Base-by-base conservation (phyloP, 2,113 vertebrate species). In the Accipiter virgatus region DNA sequence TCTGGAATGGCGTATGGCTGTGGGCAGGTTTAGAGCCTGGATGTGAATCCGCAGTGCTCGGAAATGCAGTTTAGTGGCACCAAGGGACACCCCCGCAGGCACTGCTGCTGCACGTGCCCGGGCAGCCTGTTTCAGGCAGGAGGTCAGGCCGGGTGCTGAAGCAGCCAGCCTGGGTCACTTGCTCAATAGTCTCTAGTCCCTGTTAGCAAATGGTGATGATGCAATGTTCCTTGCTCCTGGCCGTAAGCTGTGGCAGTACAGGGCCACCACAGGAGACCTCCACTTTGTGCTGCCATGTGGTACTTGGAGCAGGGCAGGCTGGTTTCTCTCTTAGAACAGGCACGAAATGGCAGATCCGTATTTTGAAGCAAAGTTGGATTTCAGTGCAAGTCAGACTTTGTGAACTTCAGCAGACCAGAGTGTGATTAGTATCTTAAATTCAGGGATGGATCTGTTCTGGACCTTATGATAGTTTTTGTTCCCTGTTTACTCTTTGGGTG, bases 91-190 rank as follows among this genome's bases (percentile, higher is more conserved):
- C 15, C 72, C 43, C 0, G 0, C 0, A 1, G 66, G 66, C 32
- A 3, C 65, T 36, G 73, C 61, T 84, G 81, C 63, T 2, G 0
- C 0, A 8, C 2, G 8, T 0, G 5, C 72, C 47, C 0, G 0
- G 45, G 66, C 73, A 81, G 66, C 81, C 2, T 0, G 2, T 34
- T 52, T 66, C 63, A 18, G 52, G 78, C 70, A 56, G 59, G 38
- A 72, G 61, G 61, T 61, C 77, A 53, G 63, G 52, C 48, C 0
- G 3, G 36, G 26, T 31, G 42, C 83, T 47, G 74, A 21, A 81
- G 48, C 77, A 72, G 56, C 72, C 70, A 87, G 0, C 71, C 36
- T n/a, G 70, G 82, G 58, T 55, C 81, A 62, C 58, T 62, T 62
- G 59, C 66, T 93, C 45, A 13, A 8, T 73, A 12, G 34, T 29